phyloP scores from a whole-genome alignment of 2,888 invertebrate genomes.

The Gymnoscelis rufifasciata region DNA sequence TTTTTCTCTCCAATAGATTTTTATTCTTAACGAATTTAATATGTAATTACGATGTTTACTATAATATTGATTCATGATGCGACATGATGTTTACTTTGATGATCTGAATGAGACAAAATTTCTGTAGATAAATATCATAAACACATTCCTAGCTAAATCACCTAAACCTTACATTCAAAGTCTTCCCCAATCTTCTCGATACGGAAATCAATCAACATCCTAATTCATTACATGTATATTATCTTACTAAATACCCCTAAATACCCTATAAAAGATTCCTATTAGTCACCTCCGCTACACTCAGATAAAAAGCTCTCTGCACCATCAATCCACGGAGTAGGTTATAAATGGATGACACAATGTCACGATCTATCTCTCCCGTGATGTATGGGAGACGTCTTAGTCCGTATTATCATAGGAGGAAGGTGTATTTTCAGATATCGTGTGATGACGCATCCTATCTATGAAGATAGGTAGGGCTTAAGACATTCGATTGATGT shows the following conservation, averaged over 20 bases:
- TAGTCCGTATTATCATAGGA: background rate
- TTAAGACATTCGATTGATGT: no score
- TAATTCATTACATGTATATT: background rate
- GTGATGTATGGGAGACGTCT: conserved; percentile 29
- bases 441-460: background rate
- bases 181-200: background rate
- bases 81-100: no score
- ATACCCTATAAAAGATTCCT: conserved; percentile 8
- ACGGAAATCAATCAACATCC: background rate
- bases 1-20: no score
- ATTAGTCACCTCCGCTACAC: conserved; percentile 15
- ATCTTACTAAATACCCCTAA: background rate
- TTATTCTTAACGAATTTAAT: no score
- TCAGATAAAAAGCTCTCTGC: conserved; percentile 28
- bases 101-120: no score
- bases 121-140: no score
- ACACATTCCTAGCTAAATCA: no score
- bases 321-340: conserved; percentile 33
- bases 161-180: background rate
- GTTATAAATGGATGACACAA: conserved; percentile 35
- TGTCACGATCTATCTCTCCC: conserved; percentile 30
- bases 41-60: no score
- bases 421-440: background rate
- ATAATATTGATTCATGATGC: no score
- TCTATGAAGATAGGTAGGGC: no score